Percentiles rank a stretch among this genome's conserved stretches.
phyloP scores from a whole-genome alignment of 2,888 invertebrate species.

The Sinhomidia bicolor region DNA sequence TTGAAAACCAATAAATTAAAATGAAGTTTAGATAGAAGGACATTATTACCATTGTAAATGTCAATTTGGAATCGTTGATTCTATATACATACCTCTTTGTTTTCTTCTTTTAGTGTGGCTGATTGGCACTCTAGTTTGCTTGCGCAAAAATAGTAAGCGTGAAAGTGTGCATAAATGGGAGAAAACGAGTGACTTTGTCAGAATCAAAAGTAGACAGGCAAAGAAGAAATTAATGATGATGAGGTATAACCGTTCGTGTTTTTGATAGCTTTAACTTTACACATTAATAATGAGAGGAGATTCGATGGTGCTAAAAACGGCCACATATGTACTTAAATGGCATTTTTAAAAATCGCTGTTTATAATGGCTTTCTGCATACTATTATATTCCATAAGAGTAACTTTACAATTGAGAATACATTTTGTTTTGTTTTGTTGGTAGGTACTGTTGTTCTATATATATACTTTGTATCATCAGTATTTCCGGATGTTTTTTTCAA shows the following conservation, averaged over 20 bases:
- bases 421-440: neutral
- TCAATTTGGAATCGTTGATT: too few relatives aligned
- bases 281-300: neutral
- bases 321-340: neutral
- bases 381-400: conserved; percentile 7
- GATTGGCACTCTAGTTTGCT: too few relatives aligned
- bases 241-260: neutral
- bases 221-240: neutral
- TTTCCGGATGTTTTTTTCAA: too few relatives aligned
- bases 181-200: too few relatives aligned
- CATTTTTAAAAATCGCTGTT: neutral
- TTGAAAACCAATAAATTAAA: neutral
- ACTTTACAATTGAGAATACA: neutral
- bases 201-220: too few relatives aligned
- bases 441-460: neutral
- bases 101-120: too few relatives aligned
- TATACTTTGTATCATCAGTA: too few relatives aligned
- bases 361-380: conserved; percentile 1
- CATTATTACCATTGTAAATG: too few relatives aligned
- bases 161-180: too few relatives aligned
- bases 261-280: conserved; percentile 1
- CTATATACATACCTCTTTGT: too few relatives aligned
- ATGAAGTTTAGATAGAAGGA: too few relatives aligned
- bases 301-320: conserved; percentile 4
- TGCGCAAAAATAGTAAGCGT: too few relatives aligned